Conservation (phyloP, 92 coral and sea anemone genomes). For the Heliopora coerulea region DNA sequence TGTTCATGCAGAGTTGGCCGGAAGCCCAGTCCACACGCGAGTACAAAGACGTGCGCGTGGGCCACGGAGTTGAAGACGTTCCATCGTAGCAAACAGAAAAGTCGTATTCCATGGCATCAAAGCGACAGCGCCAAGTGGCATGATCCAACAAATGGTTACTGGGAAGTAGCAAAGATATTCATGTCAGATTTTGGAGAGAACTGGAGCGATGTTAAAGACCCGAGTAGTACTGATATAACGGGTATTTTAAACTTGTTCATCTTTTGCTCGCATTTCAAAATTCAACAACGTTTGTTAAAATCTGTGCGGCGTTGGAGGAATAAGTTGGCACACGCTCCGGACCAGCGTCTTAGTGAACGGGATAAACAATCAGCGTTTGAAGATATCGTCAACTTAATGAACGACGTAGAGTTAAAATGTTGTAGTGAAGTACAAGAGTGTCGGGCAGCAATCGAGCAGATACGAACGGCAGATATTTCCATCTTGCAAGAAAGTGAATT, state of each 20-base stretch:
- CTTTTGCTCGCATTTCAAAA: conserved; percentile 60
- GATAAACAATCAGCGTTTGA: conserved; percentile 38
- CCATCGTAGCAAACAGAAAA: conserved; percentile 27
- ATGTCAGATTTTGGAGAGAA: conserved; percentile 67
- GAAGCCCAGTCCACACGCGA: conserved; percentile 50
- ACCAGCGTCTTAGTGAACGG: conserved; percentile 1
- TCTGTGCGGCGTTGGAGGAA: conserved; percentile 63
- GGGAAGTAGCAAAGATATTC: conserved; percentile 82
- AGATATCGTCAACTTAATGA: conserved; percentile 10
- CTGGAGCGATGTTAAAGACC: conserved; percentile 40
- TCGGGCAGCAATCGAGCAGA: neutral
- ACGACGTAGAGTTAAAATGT: conserved; percentile 15
- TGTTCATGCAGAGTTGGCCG: conserved; percentile 50
- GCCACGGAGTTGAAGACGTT: conserved; percentile 55
- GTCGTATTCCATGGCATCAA: conserved; percentile 66
- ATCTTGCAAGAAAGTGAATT: conserved; percentile 4
- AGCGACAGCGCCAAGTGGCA: conserved; percentile 70
- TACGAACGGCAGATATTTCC: neutral
- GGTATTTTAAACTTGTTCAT: conserved; percentile 68
- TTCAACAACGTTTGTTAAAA: conserved; percentile 51
- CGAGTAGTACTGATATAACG: conserved; percentile 65
- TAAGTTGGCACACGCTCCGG: conserved; percentile 40
- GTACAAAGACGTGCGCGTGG: conserved; percentile 62
- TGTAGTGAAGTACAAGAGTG: conserved; percentile 29
- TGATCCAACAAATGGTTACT: conserved; percentile 64